A percentile compares a stretch with the other conserved stretches of the same genome.
Conservation (phyloP, 2,797 vertebrate species). For the Centroberyx gerrardi region DNA sequence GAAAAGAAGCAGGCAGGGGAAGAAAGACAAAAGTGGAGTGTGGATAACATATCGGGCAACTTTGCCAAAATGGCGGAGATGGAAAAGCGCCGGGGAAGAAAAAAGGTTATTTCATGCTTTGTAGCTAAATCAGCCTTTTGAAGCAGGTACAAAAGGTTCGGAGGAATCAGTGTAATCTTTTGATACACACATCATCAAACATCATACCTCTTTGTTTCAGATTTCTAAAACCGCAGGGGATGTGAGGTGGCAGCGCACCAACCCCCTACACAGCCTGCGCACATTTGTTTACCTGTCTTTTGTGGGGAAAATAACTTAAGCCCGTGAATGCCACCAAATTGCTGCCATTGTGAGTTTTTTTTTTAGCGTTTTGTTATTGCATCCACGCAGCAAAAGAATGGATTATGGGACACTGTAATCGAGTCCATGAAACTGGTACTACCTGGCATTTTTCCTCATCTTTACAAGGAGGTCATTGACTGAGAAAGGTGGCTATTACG, state of each 20-base stretch:
- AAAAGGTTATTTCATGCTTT: constrained; percentile 46
- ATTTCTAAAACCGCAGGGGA: constrained; percentile 32
- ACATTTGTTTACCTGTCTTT: constrained; percentile 39
- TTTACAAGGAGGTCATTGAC: neutral
- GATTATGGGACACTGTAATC: neutral
- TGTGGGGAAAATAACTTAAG: neutral
- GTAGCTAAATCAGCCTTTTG: constrained; percentile 27
- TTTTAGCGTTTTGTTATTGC: constrained; percentile 5
- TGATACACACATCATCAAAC: constrained; percentile 26
- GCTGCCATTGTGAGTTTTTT: neutral
- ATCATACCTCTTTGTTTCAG: constrained; percentile 51
- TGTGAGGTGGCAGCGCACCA: constrained; percentile 34
- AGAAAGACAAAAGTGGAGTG: constrained; percentile 13
- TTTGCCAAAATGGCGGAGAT: constrained; percentile 32
- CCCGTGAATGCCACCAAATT: neutral
- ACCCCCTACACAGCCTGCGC: constrained; percentile 19
- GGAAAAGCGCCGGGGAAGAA: constrained; percentile 1
- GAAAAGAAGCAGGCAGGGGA: neutral
- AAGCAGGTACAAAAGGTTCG: constrained; percentile 9
- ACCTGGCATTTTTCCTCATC: neutral
- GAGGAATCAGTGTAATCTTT: constrained; percentile 54
- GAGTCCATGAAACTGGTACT: neutral
- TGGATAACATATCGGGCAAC: constrained; percentile 11
- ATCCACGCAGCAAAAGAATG: neutral
- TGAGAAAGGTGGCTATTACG: constrained; percentile 10